Evolutionary conservation across 2,113 vertebrate genomes (phyloP), one percentile per base, ranked within the genome.

Genomic region (Glareola pratincola): DNA sequence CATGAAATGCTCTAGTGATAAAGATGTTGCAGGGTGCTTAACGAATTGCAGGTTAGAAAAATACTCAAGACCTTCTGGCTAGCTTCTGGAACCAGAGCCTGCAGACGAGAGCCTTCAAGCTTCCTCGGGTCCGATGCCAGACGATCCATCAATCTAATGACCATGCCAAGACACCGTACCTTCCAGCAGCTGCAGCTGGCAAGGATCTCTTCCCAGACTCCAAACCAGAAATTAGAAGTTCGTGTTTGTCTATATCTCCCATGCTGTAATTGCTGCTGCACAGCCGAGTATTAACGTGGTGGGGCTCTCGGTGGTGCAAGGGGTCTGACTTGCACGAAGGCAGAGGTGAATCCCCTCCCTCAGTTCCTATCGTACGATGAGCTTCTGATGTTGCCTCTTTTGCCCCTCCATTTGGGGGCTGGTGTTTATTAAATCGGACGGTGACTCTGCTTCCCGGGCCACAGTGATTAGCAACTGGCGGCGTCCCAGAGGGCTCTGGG

Each of bases 1-100:
- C 97, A 97, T 96, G 94, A 90, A 96, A 92, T 85, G 88, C 23
- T 17, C 90, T 36, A 48, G 60, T 9, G 84, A 76, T 91, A 90
- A 64, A 67, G 89, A 95, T 85, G 83, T 93, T 94, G 50, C 86
- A 71, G 77, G 59, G 45, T 73, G 88, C 85, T 82, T 85, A 72
- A 73, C 13, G 2, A 90, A 71, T 16, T 2, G 2, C 53, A 88
- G 67, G 68, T 56, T 57, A 86, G 53, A 83, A 86, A 91, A 77
- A 90, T 69, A 64, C 82, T 90, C 69, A 13, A 69, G 22, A 45
- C 79, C 41, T 92, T 64, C 92, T 92, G 92, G 83, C 85, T 32
- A 45, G 32, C 54, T 85, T 23, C 71, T 76, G 91, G 41, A 77
- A 60, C 62, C 69, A 75, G 92, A 69, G 62, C 57, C 57, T 79